A percentile compares a stretch with the other conserved stretches of the same genome.
Evolutionary conservation across 2,888 invertebrate species (phyloP).

Genomic region (Dynastes maya): DNA sequence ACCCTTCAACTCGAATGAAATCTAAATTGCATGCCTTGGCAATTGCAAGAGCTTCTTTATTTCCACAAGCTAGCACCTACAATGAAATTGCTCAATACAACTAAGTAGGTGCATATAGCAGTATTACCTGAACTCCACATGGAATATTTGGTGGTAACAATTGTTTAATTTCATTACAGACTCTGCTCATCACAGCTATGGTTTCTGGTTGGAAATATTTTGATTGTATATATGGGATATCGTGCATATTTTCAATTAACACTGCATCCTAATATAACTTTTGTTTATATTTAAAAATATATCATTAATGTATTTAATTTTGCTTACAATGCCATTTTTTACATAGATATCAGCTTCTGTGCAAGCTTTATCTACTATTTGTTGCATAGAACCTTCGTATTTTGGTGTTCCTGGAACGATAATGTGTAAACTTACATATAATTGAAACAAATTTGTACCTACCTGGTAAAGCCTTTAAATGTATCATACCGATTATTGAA

Average conservation of each 20-base stretch:
- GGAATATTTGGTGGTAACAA: slow-evolving; percentile 71
- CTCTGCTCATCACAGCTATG: slow-evolving; percentile 78
- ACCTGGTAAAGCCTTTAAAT: slow-evolving; percentile 81
- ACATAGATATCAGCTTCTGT: slow-evolving; percentile 77
- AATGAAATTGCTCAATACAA: slow-evolving; percentile 26
- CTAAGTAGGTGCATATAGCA: background rate
- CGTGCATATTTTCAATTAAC: slow-evolving; percentile 86
- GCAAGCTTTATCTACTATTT: slow-evolving; percentile 75
- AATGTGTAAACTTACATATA: background rate
- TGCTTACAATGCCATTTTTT: slow-evolving; percentile 59
- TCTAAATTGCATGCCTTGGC: slow-evolving; percentile 80
- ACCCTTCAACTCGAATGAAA: slow-evolving; percentile 86
- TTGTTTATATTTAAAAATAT: slow-evolving; percentile 1
- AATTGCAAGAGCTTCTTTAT: slow-evolving; percentile 83
- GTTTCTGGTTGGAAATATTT: slow-evolving; percentile 78
- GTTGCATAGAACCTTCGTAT: slow-evolving; percentile 72
- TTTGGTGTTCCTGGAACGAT: slow-evolving; percentile 75
- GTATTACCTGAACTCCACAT: slow-evolving; percentile 76
- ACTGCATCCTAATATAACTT: slow-evolving; percentile 76
- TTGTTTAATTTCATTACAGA: slow-evolving; percentile 75
- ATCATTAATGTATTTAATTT: slow-evolving; percentile 17
- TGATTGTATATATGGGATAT: slow-evolving; percentile 79
- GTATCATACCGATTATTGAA: slow-evolving; percentile 82
- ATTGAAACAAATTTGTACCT: slow-evolving; percentile 70
- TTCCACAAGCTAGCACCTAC: slow-evolving; percentile 83